Evolutionary conservation across 2,797 vertebrate genomes (phyloP), one percentile per base, ranked within the genome.

Genomic region (Lemur catta): DNA sequence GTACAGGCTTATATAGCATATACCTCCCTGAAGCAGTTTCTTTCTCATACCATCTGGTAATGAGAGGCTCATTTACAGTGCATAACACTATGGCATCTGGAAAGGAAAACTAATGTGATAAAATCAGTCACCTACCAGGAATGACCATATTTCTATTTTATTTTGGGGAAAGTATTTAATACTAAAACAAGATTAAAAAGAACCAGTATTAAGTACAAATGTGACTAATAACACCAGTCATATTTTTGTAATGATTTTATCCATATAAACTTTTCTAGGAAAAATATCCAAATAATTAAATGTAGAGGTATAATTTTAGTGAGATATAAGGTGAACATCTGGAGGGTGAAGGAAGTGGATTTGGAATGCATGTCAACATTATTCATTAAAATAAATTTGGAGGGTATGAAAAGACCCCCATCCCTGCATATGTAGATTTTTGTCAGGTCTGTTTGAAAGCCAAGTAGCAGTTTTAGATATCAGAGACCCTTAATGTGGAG

Each of bases 21-120:
- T 97, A 97, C 97, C 98, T 98, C 96, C 97, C 97, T 96, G 96
- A 98, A 98, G 87, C 96, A 93, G 88, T 85, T 98, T 97, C 84
- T 74, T 94, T 97, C 91, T 97, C 89, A 93, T 94, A 88, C 97
- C 96, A 97, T 98, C 94, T 98, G 94, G 94, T 96, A 98, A 97
- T 20, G 59, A 96, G 93, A 93, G 79, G 92, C 96, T 98, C 96
- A 96, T 97, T 98, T 98, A 92, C 94, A 96, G 96, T 89, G 97
- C 89, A 93, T 98, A 98, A 98, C 98, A 96, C 75, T 80, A 85
- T 89, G 92, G 95, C 98, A 98, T 96, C 96, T 98, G 97, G 97
- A 97, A 97, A 97, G 76, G 71, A 98, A 97, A 92, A 69, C 80
- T 91, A 92, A 82, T 72, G 91, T 98, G 97, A 98, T 97, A 98